Evolutionary conservation across 2,113 vertebrate genomes (phyloP).

Genomic region (Brienomyrus brachyistius): DNA sequence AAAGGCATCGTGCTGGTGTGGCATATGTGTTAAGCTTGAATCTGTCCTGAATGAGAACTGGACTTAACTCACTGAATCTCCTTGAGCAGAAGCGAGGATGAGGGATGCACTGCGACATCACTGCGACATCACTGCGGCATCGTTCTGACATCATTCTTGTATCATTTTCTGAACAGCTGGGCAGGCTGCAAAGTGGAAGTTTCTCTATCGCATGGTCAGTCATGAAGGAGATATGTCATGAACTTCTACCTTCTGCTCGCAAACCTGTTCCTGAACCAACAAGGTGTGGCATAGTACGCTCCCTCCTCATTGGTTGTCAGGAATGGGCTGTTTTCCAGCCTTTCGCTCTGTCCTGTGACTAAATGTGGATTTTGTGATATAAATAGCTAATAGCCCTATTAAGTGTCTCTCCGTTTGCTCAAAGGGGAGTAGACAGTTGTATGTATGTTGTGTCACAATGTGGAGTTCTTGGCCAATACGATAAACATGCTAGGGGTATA

Average conservation of each 20-base stretch:
- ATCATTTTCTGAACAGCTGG: background rate
- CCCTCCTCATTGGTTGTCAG: background rate
- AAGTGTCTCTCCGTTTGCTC: background rate
- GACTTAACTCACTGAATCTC: background rate
- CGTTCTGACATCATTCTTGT: background rate
- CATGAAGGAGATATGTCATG: background rate
- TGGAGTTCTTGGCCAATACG: background rate
- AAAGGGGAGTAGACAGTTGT: background rate
- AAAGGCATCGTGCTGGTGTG: background rate
- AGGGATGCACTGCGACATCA: background rate
- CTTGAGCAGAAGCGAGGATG: background rate
- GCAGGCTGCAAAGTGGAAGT: background rate
- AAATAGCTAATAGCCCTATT: constrained; percentile 49
- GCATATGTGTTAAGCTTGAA: background rate
- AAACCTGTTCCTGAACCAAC: background rate
- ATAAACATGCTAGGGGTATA: background rate
- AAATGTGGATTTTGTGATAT: constrained; percentile 50
- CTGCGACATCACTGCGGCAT: too few species aligned
- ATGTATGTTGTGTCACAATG: background rate
- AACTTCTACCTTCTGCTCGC: background rate
- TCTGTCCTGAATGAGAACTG: background rate
- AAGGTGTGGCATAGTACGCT: background rate
- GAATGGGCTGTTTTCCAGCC: background rate
- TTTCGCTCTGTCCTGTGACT: constrained; percentile 40
- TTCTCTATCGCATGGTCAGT: background rate